phyloP scores from a whole-genome alignment of 2,113 vertebrate species.

The Hippopotamus amphibius region DNA sequence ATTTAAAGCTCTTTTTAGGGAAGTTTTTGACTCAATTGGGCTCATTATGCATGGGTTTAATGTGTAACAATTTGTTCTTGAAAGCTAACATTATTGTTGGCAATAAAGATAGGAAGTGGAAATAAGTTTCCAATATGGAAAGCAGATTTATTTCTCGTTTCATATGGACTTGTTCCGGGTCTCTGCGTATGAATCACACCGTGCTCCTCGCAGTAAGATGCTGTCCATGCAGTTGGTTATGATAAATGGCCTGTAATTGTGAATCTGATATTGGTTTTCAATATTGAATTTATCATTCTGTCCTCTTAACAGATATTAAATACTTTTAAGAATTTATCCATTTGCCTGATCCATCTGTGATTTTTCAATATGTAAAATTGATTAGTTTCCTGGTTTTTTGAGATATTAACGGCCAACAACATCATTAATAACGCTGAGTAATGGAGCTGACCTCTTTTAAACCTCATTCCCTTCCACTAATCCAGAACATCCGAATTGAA shows the following conservation, averaged over 20 bases:
- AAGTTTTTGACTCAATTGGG: slow-evolving; percentile 79
- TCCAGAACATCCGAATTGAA: slow-evolving; percentile 84
- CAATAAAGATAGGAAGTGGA: slow-evolving; percentile 84
- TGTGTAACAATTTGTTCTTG: slow-evolving; percentile 84
- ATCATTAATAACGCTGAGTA: slow-evolving; percentile 90
- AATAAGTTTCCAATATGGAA: slow-evolving; percentile 84
- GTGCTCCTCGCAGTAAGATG: slow-evolving; percentile 78
- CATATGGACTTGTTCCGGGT: slow-evolving; percentile 82
- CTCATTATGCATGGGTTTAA: slow-evolving; percentile 84
- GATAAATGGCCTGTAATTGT: slow-evolving; percentile 90
- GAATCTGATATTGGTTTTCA: slow-evolving; percentile 91
- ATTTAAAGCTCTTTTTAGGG: slow-evolving; percentile 79
- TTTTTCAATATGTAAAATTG: slow-evolving; percentile 89
- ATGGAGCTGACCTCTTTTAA: slow-evolving; percentile 83
- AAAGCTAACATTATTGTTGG: slow-evolving; percentile 83
- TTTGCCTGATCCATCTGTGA: slow-evolving; percentile 88
- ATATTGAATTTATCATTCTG: slow-evolving; percentile 92
- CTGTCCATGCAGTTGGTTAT: slow-evolving; percentile 87
- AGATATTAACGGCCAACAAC: slow-evolving; percentile 85
- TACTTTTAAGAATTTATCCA: slow-evolving; percentile 90
- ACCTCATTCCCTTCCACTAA: slow-evolving; percentile 83
- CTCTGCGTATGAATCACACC: slow-evolving; percentile 86
- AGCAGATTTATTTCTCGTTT: slow-evolving; percentile 83
- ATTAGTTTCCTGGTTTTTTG: slow-evolving; percentile 89
- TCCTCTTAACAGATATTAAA: slow-evolving; percentile 93